Evolutionary conservation across 2,113 vertebrate species (phyloP), one percentile per base, ranked within the genome.

Genomic region (Otis tarda): DNA sequence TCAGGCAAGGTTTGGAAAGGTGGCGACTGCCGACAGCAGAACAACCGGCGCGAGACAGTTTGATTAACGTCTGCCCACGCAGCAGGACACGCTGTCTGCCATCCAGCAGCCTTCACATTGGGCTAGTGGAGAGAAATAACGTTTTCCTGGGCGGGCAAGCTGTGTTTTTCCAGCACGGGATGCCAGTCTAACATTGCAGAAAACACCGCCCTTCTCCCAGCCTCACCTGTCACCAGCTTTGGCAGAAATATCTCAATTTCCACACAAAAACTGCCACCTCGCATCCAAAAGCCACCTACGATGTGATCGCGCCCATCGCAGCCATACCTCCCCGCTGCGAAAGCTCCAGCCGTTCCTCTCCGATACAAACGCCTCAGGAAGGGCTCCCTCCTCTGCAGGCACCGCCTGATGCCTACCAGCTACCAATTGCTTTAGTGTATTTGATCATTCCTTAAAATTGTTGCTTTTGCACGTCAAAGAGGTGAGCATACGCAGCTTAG

Each of bases 41-140:
- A 47, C 14, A 9, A 74, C 19, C 0, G 0, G 22, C 9, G 0
- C 5, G 4, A 67, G 24, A 59, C 55, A 39, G n/a, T 67, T 14
- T 30, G 14, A 21, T 45, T 8, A 65, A 61, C 16, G 8, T 10
- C 57, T 76, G 76, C 64, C 50, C 37, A 37, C 37, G 9, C 37
- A 37, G 37, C 37, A 37, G 37, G 37, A 37, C 37, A 37, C 37
- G 37, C 9, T 37, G 8, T 10, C 57, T 80, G 76, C 68, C 50
- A 55, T 43, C 33, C 74, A 77, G 45, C 37, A 80, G 69, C 59
- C 35, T 84, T 73, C 61, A 6, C 41, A 3, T 4, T 3, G 22
- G 21, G 14, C 56, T 14, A 63, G 14, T 2, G 19, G 28, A 83
- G 7, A 85, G 10, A 55, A 39, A 52, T 5, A 43, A 27, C 3